Evolutionary conservation across 2,888 invertebrate species (phyloP), one percentile per base, ranked within the genome.

Genomic region (Abrostola tripartita): DNA sequence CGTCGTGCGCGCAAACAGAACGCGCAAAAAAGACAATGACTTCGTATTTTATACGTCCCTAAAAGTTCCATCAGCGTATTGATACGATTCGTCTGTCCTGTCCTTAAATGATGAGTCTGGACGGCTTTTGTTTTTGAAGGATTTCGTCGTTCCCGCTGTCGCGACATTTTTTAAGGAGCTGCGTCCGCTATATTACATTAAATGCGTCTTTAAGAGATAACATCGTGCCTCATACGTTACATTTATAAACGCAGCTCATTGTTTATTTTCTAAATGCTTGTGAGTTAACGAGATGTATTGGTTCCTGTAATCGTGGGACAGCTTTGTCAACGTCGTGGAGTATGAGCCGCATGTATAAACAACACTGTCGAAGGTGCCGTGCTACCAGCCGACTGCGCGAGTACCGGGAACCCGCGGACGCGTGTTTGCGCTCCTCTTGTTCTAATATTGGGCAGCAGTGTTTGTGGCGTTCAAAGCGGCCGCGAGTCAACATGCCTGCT

Each of bases 21-120:
- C 90, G 86, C 87, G 91, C 91, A 91, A 92, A 92, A 92, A 92
- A 92, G 87, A 92, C 92, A 91, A 92, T 90, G 91, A 90, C 89
- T 90, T 83, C 87, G 89, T 90, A 93, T 92, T 90, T 90, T 91
- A 92, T 92, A 88, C 86, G 90, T 88, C 88, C 89, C 89, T 89
- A 92, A 93, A 92, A 89, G 90, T 92, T 91, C 87, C 89, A 90
- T 90, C 90, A 88, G 86, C 84, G 90, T 85, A 90, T 91, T 87
- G 92, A 90, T 90, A 85, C 88, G 87, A 87, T 84, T 85, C 81
- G 81, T 75, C 73, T 70, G 81, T 65, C 83, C 81, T 85, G 85
- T 84, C 86, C 85, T 85, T 87, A 88, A 88, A 87, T 84, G 87
- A 88, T 84, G 85, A 76, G 75, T 64, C 50, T 53, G 56, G 68